Base-by-base conservation (phyloP, 2,113 vertebrate species). In the Hippocampus zosterae region DNA sequence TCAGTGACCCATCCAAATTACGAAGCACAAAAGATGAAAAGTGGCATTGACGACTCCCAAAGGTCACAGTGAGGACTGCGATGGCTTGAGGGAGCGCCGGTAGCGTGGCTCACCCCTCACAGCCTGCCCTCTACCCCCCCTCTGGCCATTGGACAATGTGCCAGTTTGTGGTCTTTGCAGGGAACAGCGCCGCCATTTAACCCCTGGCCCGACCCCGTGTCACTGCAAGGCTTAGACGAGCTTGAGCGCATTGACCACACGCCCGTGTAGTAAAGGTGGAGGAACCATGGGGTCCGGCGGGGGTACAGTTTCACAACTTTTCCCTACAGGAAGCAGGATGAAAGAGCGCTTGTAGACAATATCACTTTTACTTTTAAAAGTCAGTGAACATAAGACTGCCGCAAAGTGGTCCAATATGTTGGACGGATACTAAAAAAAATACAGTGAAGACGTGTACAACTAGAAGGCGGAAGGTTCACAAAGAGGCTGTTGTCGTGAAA, bases 21-120 rank as follows among this genome's bases (percentile, higher is more conserved):
- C 72, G 59, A 73, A 52, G 73, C 72, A 75, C 84, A 82, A 85
- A 80, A 88, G 87, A 91, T 88, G 85, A 90, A 88, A 88, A 50
- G 63, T 52, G 67, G 77, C 68, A 12, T 70, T 40, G 10, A 69
- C 70, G 76, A 41, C 76, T 52, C 18, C 7, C 2, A 1, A 27
- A 78, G 87, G 84, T 90, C 83, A 87, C 21, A 27, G 70, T 2
- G 67, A 79, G 85, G 86, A 82, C 86, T 87, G 83, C 80, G 57
- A 72, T 83, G 82, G 88, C 84, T 87, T 6, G 72, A 71, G 82
- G 81, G 75, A 18, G 63, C 70, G 69, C 81, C 75, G 73, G 9
- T 73, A 62, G 64, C 21, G 3, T 67, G 63, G 75, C 73, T 86
- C 74, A 67, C 88, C 85, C 73, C 85, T 84, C 62, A 29, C 84